A percentile compares a stretch with the other conserved stretches of the same genome.
Evolutionary conservation across 2,113 vertebrate genomes (phyloP).

Genomic region (Canis aureus): DNA sequence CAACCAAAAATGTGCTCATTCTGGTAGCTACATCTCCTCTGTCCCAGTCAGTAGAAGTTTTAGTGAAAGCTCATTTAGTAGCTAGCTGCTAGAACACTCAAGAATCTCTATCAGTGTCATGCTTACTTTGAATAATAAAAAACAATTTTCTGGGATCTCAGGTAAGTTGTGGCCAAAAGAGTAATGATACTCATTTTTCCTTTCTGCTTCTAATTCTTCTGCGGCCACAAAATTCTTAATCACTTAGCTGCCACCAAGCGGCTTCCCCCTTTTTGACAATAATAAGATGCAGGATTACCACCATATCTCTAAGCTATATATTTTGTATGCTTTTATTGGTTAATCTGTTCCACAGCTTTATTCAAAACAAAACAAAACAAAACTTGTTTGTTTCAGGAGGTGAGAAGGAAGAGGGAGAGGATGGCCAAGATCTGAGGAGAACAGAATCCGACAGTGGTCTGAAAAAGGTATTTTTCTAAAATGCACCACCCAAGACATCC

Average conservation of each 20-base stretch:
- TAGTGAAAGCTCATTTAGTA: too few relatives aligned
- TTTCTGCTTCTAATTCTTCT: background rate
- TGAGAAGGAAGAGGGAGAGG: slow-evolving; percentile 93
- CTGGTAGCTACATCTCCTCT: too few relatives aligned
- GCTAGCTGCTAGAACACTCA: background rate
- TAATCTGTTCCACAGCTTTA: background rate
- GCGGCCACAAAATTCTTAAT: background rate
- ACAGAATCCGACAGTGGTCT: slow-evolving; percentile 97
- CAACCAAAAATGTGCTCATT: background rate
- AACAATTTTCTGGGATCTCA: background rate
- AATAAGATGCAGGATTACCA: background rate
- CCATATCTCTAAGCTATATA: background rate
- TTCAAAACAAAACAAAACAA: background rate
- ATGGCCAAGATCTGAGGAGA: slow-evolving; percentile 94
- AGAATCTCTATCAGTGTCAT: background rate
- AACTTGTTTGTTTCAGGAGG: slow-evolving; percentile 86
- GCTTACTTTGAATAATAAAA: background rate
- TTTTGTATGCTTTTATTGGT: background rate
- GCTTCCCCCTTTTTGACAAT: background rate
- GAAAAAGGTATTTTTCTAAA: slow-evolving; percentile 93
- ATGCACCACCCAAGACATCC: accelerated
- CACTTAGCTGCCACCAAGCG: background rate
- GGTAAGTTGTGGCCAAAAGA: background rate
- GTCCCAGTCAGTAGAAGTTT: background rate
- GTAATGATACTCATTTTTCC: background rate